Evolutionary conservation across 2,797 vertebrate species (phyloP), one percentile per base, ranked within the genome.

Genomic region (Jordanella pulchra): DNA sequence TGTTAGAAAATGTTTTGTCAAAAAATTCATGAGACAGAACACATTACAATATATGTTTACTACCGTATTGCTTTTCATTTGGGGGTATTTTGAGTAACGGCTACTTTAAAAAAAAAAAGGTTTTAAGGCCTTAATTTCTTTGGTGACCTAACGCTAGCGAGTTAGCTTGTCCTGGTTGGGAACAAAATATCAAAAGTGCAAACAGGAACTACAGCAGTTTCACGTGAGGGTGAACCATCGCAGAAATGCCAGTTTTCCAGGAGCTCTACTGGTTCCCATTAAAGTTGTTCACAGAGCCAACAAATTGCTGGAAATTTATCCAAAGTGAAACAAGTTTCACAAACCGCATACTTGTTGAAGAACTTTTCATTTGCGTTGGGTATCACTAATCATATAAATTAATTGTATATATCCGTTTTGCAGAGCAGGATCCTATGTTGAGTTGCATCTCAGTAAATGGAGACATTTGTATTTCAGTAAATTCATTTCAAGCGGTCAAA

Each of bases 151-250:
- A 45, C 28, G 12, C 58, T 82, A 86, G 72, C 67, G 0, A 0
- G 32, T 35, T 72, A 72, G 80, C 80, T 56, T 56, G n/a, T n/a
- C 54, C 55, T 56, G 23, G n/a, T 44, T 55, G 35, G n/a, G 35
- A 55, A 44, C 67, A 44, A 4, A 30, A 21, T 25, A 21, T 21
- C 13, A n/a, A 63, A 44, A 42, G 15, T 63, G 5, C 53, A 69
- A 74, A 77, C 44, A 66, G 84, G 89, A 90, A 88, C 69, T 82
- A 63, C 69, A 65, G 70, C 60, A 32, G 45, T 55, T 86, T 90
- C 92, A 91, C 81, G 83, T 91, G 91, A 91, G 48, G 7, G 65
- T 91, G 89, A 93, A 80, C 27, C 73, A 56, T 90, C 72, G 53
- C 85, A 86, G 79, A 21, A 1, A 72, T 70, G 67, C 55, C 30